Conservation (phyloP, 2,797 vertebrate genomes). For the Pangasius mekongensis region DNA sequence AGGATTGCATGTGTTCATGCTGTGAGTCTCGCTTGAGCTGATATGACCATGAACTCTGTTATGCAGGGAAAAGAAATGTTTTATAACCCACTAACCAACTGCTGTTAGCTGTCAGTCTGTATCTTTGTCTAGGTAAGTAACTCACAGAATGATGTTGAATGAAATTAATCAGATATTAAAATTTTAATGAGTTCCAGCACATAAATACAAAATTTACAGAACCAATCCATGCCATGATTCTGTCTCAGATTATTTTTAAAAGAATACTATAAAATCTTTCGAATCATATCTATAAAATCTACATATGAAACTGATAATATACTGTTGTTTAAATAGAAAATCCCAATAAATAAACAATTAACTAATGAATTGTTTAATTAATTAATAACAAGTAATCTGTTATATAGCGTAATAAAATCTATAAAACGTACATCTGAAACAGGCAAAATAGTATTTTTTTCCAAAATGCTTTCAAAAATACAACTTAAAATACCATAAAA, state of each 20-base stretch:
- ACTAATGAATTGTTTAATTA: neutral
- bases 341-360: too few species aligned
- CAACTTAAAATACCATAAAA: neutral
- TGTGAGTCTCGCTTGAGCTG: neutral
- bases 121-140: neutral
- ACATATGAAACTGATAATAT: neutral
- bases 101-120: neutral
- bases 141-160: neutral
- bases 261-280: too few species aligned
- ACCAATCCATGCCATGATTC: neutral
- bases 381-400: neutral
- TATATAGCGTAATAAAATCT: neutral
- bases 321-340: neutral
- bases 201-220: neutral
- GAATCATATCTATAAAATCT: neutral
- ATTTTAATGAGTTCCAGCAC: neutral
- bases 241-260: neutral
- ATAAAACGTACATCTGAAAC: neutral
- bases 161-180: neutral
- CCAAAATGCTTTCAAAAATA: neutral
- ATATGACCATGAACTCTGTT: neutral
- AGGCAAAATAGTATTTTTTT: neutral
- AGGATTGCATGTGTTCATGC: slow-evolving; percentile 9
- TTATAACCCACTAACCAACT: neutral
- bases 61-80: neutral